Percentiles rank a stretch among this genome's conserved stretches.
These are phyloP conservation scores for Sarcophaga carnaria DNA, from an alignment of 2,888 invertebrate genomes.

Conservation along the genomic window DNA sequence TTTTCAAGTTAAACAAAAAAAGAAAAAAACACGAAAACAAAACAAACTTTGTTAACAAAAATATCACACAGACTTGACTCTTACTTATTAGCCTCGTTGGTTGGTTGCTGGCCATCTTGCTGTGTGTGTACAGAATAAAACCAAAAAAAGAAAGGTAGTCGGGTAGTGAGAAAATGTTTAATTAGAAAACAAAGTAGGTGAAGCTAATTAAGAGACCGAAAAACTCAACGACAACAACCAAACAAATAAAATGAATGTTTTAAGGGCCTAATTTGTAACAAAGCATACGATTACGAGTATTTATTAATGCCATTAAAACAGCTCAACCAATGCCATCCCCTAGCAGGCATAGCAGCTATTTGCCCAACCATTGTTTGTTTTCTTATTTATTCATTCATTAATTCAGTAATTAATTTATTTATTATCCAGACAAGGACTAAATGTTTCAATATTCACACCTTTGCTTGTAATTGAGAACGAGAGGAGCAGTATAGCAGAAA, in stretches of 20 bases:
- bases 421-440: constrained; percentile 21
- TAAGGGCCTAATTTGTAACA: constrained; percentile 44
- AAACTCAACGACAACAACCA: neutral
- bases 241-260: constrained; percentile 47
- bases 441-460: neutral
- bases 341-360: too few species aligned
- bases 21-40: neutral
- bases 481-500: neutral
- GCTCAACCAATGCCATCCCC: neutral
- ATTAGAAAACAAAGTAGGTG: constrained; percentile 54
- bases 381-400: constrained; percentile 20
- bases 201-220: constrained; percentile 57
- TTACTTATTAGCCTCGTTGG: neutral
- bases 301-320: constrained; percentile 21
- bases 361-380: too few species aligned
- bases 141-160: too few species aligned
- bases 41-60: constrained; percentile 13
- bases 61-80: neutral
- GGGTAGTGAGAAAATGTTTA: constrained; percentile 31
- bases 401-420: constrained; percentile 31
- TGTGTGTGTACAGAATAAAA: too few species aligned
- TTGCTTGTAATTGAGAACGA: neutral
- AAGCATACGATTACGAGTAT: constrained; percentile 31
- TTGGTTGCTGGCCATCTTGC: neutral
- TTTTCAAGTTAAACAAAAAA: constrained; percentile 21